Percentiles rank a stretch among this genome's conserved stretches.
Conservation (phyloP, 2,797 vertebrate species). For the Sebastes baramenuke region DNA sequence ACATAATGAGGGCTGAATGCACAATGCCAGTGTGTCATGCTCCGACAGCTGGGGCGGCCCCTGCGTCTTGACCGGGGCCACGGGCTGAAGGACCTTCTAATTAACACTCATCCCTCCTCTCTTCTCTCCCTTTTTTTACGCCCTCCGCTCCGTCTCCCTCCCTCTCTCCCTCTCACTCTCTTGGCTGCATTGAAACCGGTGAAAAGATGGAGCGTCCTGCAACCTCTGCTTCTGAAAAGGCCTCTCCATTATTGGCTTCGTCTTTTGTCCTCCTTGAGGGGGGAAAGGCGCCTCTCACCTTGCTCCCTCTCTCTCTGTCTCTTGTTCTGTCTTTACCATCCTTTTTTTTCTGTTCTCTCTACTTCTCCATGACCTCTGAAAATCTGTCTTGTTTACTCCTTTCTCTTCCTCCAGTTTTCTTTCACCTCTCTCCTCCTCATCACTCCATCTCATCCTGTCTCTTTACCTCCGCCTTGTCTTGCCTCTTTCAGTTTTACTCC, state of each 20-base stretch:
- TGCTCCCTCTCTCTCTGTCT: constrained; percentile 52
- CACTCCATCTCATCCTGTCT: constrained; percentile 15
- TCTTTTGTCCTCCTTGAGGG: constrained; percentile 81
- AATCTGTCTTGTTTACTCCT: constrained; percentile 25
- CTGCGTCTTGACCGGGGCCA: constrained; percentile 82
- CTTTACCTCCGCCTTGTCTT: not conserved
- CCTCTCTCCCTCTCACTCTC: constrained; percentile 64
- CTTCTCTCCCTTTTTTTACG: constrained; percentile 58
- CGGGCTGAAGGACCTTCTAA: constrained; percentile 87
- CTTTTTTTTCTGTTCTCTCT: constrained; percentile 35
- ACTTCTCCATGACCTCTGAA: constrained; percentile 52
- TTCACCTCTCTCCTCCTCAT: not conserved
- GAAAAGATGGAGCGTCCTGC: constrained; percentile 81
- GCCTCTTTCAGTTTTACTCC: not conserved
- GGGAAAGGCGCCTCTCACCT: constrained; percentile 75
- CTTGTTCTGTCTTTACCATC: constrained; percentile 49
- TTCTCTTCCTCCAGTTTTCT: constrained; percentile 24
- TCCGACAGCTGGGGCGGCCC: constrained; percentile 86
- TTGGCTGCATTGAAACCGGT: constrained; percentile 73
- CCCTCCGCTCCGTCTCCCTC: constrained; percentile 47
- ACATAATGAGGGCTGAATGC: constrained; percentile 86
- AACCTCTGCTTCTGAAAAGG: constrained; percentile 77
- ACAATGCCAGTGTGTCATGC: constrained; percentile 87
- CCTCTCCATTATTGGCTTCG: constrained; percentile 82
- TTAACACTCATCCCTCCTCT: constrained; percentile 84